Base-by-base conservation (phyloP, 1,140 invertebrate species). In the Lordiphosa clarofinis region DNA sequence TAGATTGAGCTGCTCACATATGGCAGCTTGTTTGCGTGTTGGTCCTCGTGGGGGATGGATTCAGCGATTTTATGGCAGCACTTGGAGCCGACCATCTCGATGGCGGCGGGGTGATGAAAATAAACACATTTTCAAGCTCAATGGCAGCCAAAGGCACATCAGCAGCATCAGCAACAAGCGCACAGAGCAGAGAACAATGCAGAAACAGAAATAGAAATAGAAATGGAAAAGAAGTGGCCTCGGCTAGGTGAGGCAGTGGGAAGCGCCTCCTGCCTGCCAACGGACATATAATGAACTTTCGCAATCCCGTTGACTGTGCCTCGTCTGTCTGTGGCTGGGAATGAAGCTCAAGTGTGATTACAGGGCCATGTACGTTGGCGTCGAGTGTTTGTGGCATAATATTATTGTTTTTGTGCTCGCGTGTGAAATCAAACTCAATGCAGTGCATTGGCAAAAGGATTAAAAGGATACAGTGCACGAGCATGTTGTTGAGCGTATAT, bases 111-210 rank as follows among this genome's bases (percentile, higher is more conserved):
- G 56, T 48, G 48, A 36, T 57, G 62, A 37, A 72, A 84, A 82
- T 84, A 82, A 82, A 82, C 76, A 82, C 76, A 82, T 82, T 82
- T 82, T 82, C 76, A 82, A 82, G 76, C 78, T 84, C 76, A 82
- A 81, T 81, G 76, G 78, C 76, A 69, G 47, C 63, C 62, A 67
- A 67, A 71, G 61, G 70, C 57, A 48, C 57, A 59, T 40, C 52
- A 64, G 37, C 42, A 57, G 48, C 40, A 15, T 15, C 15, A 55
- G 38, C 21, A 63, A 11, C n/a, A 52, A 59, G 46, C 54, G 24
- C 42, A 19, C 36, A 43, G 19, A 28, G 12, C 10, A 11, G 71
- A 82, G 75, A 81, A 82, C 76, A 84, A 82, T 84, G 73, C 78
- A 66, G n/a, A 71, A 81, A 73, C 56, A 61, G 56, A 79, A 78